Base-by-base conservation (phyloP, 2,113 vertebrate species). In the Sorex fumeus region DNA sequence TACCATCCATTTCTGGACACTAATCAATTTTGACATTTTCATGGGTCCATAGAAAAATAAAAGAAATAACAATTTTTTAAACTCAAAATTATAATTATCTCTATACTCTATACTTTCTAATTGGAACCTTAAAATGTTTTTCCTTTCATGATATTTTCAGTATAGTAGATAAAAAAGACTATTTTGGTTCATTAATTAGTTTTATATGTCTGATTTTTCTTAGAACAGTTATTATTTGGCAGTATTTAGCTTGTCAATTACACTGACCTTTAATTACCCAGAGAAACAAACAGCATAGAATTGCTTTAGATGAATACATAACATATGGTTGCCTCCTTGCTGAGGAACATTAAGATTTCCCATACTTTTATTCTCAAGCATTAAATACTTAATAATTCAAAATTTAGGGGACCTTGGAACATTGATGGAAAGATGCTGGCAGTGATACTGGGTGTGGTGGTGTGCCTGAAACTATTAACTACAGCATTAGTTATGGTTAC, bases 351-450 rank as follows among this genome's bases (percentile, higher is more conserved):
- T 78, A 25, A 50, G 43, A 4, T 6, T 32, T 34, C 36, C 34
- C 36, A 43, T 3, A 50, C 4, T 53, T 64, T 88, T 85, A 76
- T 32, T 40, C 8, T 32, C 47, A 69, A 28, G 36, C 8, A 64
- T 78, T 53, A 34, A 85, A 64, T 79, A 16, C 53, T n/a, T 27
- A 87, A 10, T 43, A 74, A 87, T 70, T 89, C 74, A 50, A 50
- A 12, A 50, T 50, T 50, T 50, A 50, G 47, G 47, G 47, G 13
- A 13, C 47, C 47, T 50, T 50, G 47, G 47, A 7, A 50, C 5
- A 50, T 50, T 50, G 47, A 9, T 50, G 47, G 13, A 50, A 50
- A 9, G 47, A 50, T 50, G 47, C 13, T 50, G 47, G 47, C 13
- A 50, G 10, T 50, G 47, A 50, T 50, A 50, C 47, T 7, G 9